These are phyloP conservation scores for Lepidochrysops patricia DNA, from an alignment of 2,888 invertebrate species.

Conservation along the genomic window DNA sequence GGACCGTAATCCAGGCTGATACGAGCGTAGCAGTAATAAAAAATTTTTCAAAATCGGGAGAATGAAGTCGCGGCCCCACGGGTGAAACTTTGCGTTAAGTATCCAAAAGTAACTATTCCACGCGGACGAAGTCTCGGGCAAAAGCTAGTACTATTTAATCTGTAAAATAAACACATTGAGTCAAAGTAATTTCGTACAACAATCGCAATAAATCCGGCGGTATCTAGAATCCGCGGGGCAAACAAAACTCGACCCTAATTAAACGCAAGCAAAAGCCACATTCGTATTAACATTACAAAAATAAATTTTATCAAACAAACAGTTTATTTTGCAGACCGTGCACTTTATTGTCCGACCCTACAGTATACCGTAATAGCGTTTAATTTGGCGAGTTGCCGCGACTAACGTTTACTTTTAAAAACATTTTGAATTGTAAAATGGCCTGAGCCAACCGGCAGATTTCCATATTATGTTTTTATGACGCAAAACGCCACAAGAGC, in stretches of 20 bases:
- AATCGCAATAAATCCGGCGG: background rate
- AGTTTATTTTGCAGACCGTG: constrained; percentile 7
- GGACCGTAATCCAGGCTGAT: too few relatives aligned
- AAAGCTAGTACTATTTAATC: too few relatives aligned
- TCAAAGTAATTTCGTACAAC: constrained; percentile 14
- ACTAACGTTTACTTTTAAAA: constrained; percentile 3
- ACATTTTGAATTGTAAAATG: background rate
- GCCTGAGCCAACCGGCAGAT: background rate
- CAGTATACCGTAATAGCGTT: background rate
- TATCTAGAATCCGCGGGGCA: background rate
- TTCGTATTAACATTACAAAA: background rate
- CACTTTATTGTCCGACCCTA: background rate
- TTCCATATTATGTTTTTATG: background rate
- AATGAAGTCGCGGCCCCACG: too few relatives aligned
- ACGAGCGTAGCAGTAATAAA: too few relatives aligned
- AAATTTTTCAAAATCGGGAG: too few relatives aligned
- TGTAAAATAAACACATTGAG: constrained; percentile 16
- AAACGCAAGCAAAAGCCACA: background rate
- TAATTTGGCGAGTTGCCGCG: constrained; percentile 1
- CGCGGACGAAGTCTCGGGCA: too few relatives aligned
- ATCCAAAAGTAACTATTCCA: too few relatives aligned
- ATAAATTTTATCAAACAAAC: constrained; percentile 1
- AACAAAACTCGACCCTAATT: background rate
- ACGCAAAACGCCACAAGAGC: background rate
- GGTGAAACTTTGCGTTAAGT: too few relatives aligned